Conservation (phyloP, 2,888 invertebrate species). For the Lasioglossum marginatum region DNA sequence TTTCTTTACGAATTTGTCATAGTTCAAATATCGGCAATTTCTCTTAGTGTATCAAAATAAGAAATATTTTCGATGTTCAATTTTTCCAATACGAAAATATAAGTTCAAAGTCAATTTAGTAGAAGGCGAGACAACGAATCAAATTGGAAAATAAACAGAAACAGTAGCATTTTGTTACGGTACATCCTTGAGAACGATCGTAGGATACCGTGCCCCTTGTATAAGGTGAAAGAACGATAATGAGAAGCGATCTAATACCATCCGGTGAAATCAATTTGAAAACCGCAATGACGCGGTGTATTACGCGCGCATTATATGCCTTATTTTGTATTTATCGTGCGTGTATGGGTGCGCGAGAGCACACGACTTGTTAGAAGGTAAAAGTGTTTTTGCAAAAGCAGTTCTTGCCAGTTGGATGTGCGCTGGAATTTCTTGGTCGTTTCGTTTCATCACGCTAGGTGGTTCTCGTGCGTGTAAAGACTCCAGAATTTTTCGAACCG, state of each 20-base stretch:
- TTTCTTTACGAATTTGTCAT: not conserved
- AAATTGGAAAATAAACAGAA: not conserved
- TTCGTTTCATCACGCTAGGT: constrained; percentile 26
- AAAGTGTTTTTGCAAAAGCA: constrained; percentile 37
- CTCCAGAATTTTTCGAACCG: not conserved
- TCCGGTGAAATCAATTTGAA: constrained; percentile 49
- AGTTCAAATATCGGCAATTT: too few relatives aligned
- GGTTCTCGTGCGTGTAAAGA: constrained; percentile 14
- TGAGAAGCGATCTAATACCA: constrained; percentile 33
- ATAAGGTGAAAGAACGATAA: constrained; percentile 24
- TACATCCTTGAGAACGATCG: not conserved
- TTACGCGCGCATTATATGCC: constrained; percentile 29
- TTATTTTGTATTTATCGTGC: constrained; percentile 26
- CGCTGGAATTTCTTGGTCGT: constrained; percentile 24
- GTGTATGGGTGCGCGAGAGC: not conserved
- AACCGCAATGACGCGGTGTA: constrained; percentile 39
- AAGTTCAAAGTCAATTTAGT: not conserved
- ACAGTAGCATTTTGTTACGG: not conserved
- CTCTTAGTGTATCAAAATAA: too few relatives aligned
- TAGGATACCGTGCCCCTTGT: not conserved
- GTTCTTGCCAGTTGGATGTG: constrained; percentile 11
- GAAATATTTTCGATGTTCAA: not conserved
- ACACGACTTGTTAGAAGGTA: constrained; percentile 25
- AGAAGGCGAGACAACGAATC: not conserved
- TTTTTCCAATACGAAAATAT: not conserved